Evolutionary conservation across 2,888 invertebrate species (phyloP).

Genomic region (Aspidiotus rigidus): DNA sequence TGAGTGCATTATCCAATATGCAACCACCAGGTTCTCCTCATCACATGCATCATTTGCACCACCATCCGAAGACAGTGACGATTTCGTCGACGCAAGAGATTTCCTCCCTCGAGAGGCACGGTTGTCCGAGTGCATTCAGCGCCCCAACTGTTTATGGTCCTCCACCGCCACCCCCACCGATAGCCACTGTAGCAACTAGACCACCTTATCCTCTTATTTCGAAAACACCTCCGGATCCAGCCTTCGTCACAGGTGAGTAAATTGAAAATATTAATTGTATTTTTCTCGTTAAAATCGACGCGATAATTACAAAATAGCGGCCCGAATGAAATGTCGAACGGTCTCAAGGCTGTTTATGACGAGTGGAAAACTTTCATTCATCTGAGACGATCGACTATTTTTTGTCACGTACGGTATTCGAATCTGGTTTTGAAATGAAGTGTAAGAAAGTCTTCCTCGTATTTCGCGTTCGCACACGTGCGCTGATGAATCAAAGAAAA

Average conservation of each 20-base stretch:
- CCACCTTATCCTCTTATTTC: constrained; percentile 23
- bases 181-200: constrained; percentile 38
- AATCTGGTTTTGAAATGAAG: too few species aligned
- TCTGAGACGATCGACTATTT: too few species aligned
- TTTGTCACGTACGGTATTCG: too few species aligned
- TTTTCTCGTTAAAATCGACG: too few species aligned
- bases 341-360: too few species aligned
- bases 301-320: too few species aligned
- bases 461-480: too few species aligned
- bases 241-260: constrained; percentile 19
- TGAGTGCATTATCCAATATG: constrained; percentile 77
- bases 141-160: constrained; percentile 38
- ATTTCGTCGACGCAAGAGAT: constrained; percentile 46
- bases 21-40: constrained; percentile 56
- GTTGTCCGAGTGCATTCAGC: constrained; percentile 29
- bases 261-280: too few species aligned
- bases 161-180: constrained; percentile 43
- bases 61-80: constrained; percentile 45
- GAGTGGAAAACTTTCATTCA: too few species aligned
- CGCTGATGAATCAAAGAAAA: too few species aligned
- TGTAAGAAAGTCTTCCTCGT: too few species aligned
- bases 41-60: constrained; percentile 47
- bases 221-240: constrained; percentile 26
- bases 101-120: constrained; percentile 46
- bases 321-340: too few species aligned